A percentile compares a stretch with the other conserved stretches of the same genome.
phyloP scores from a whole-genome alignment of 2,113 vertebrate genomes.

The Stigmatopora argus region DNA sequence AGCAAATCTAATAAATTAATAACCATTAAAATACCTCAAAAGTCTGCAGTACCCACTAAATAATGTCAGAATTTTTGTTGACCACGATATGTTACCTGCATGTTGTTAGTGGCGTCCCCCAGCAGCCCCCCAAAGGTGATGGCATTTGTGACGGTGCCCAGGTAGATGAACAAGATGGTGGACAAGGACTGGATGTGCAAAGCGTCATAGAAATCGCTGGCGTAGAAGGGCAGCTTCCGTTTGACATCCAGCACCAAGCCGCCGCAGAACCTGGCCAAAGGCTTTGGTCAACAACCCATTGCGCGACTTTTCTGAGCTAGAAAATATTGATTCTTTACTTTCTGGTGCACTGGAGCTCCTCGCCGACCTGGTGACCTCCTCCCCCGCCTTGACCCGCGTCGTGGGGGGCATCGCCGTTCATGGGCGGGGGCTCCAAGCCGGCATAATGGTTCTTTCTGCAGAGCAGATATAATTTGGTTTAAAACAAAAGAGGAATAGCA shows the following conservation, averaged over 20 bases:
- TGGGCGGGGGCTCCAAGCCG: constrained; percentile 79
- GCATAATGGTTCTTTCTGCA: constrained; percentile 89
- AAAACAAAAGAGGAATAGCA: background rate
- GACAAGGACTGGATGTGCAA: constrained; percentile 94
- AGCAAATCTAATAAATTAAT: too few species aligned
- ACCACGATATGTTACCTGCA: constrained; percentile 88
- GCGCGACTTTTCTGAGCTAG: too few species aligned
- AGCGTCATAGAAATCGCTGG: constrained; percentile 91
- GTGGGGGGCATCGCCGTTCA: constrained; percentile 86
- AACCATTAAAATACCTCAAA: too few species aligned
- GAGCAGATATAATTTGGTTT: background rate
- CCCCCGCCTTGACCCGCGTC: constrained; percentile 75
- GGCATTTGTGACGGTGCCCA: constrained; percentile 95
- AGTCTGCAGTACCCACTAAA: too few species aligned
- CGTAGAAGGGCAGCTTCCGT: constrained; percentile 90
- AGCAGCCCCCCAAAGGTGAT: constrained; percentile 97
- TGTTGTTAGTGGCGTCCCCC: constrained; percentile 94
- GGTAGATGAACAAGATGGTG: constrained; percentile 92
- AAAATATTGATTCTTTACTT: constrained; percentile 60
- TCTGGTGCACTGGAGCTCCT: constrained; percentile 84
- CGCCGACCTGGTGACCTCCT: constrained; percentile 81
- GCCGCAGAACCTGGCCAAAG: constrained; percentile 82
- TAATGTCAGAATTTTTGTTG: too few species aligned
- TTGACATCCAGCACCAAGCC: constrained; percentile 91
- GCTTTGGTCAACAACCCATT: background rate